Evolutionary conservation across 1,140 invertebrate species (phyloP), one percentile per base, ranked within the genome.

Genomic region (Tribolium madens): DNA sequence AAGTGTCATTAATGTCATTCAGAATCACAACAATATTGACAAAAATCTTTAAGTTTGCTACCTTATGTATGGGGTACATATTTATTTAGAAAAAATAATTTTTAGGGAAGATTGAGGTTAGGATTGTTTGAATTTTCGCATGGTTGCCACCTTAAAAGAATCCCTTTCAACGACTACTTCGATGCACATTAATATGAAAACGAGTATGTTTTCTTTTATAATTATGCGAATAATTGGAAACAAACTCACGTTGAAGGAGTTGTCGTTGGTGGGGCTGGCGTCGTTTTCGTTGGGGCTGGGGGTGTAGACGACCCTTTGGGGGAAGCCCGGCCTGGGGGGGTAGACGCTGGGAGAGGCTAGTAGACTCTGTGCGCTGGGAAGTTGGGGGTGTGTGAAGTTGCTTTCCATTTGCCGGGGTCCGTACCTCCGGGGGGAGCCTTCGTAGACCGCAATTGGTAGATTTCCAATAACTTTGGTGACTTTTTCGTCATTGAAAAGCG

Each of bases 361-460:
- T 69, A 91, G 84, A 84, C 87, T 90, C 57, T 90, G 87, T 78
- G 89, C 85, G 87, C 87, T 87, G 84, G 89, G 84, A 86, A 89
- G 85, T 86, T 89, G 85, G 17, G 86, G 84, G 81, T 87, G 86
- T 52, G 82, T 76, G 78, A 76, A 81, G 78, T 84, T 83, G 17
- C 79, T 83, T 80, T 85, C 86, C 76, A 82, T 82, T 78, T 86
- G 84, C 47, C 86, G 80, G 33, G 84, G 87, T 9, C 95, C 95
- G 85, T 97, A 97, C 78, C 96, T 90, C 78, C 95, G 89, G 2
- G 96, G 96, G 36, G 95, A 97, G 14, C 95, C 95, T 78, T 96
- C 95, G 85, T 97, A 97, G 81, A 97, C 94, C 33, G 94, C 94
- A 81, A 96, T 96, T 9, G 94, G 94, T 79, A 96, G 86, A 87